These are phyloP conservation scores for Procavia capensis DNA, from an alignment of 2,113 vertebrate species.

Conservation along the genomic window DNA sequence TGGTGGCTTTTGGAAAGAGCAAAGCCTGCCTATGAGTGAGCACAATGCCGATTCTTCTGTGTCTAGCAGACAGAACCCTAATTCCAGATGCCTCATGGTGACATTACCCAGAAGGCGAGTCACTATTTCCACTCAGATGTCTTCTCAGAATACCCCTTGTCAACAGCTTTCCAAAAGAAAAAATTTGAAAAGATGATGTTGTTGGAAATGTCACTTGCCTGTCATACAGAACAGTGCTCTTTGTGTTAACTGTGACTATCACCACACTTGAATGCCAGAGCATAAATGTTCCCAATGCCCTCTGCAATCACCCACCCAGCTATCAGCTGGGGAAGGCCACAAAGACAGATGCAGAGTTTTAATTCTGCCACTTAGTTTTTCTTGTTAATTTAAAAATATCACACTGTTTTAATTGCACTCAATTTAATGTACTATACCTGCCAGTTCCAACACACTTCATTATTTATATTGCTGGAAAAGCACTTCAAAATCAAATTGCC, in stretches of 20 bases:
- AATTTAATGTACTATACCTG: conserved; percentile 76
- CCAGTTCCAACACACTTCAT: conserved; percentile 74
- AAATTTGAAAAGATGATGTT: conserved; percentile 26
- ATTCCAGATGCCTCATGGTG: conserved; percentile 37
- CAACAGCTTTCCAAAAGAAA: conserved; percentile 54
- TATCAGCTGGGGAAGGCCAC: background rate
- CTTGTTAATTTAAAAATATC: conserved; percentile 77
- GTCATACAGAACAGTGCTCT: background rate
- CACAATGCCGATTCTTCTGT: background rate
- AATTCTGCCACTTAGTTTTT: conserved; percentile 42
- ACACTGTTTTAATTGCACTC: conserved; percentile 77
- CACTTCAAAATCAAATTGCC: conserved; percentile 77
- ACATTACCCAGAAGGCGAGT: conserved; percentile 47
- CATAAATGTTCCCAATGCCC: background rate
- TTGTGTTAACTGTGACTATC: conserved; percentile 39
- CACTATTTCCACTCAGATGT: conserved; percentile 33
- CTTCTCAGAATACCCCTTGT: conserved; percentile 63
- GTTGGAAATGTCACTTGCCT: conserved; percentile 62
- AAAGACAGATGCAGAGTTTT: background rate
- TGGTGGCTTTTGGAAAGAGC: conserved; percentile 28
- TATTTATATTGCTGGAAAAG: conserved; percentile 75
- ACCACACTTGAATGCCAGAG: background rate
- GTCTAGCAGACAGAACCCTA: conserved; percentile 3
- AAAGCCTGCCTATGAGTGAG: background rate
- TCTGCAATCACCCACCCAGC: background rate